phyloP scores from a whole-genome alignment of 2,797 vertebrate species.

The Alcedo atthis region DNA sequence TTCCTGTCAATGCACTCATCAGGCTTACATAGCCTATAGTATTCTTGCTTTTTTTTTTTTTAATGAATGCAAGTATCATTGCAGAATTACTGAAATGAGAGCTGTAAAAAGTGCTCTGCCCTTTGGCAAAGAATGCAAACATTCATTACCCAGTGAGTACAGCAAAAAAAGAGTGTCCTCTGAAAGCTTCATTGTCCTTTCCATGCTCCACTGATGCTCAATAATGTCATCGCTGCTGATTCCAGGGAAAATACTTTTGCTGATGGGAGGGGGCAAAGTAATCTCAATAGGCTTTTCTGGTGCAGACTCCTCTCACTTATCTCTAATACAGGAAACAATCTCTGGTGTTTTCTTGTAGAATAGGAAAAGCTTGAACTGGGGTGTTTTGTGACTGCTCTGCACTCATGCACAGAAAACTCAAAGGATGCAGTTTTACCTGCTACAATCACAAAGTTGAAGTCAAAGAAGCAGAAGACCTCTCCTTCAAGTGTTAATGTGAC shows the following conservation, averaged over 20 bases:
- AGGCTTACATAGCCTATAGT: not conserved
- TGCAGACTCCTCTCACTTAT: not conserved
- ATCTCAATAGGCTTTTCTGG: constrained; percentile 14
- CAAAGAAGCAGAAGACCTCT: not conserved
- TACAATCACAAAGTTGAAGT: not conserved
- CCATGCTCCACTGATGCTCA: not conserved
- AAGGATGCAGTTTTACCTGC: not conserved
- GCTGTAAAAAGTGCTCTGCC: not conserved
- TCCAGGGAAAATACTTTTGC: not conserved
- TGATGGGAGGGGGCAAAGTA: not conserved
- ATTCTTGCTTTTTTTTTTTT: not conserved
- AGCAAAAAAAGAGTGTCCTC: constrained; percentile 38
- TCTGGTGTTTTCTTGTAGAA: not conserved
- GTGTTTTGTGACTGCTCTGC: not conserved
- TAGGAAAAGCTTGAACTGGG: not conserved
- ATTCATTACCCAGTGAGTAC: constrained; percentile 13
- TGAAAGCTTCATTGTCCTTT: constrained; percentile 30
- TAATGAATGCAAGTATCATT: not conserved
- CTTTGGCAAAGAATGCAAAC: constrained; percentile 2
- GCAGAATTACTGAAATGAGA: constrained; percentile 25
- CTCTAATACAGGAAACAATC: not conserved
- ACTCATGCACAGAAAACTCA: not conserved
- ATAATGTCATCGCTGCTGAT: not conserved
- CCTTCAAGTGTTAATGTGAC: not conserved
- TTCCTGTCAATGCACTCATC: not conserved